A percentile compares a stretch with the other conserved stretches of the same genome.
Evolutionary conservation across 1,140 invertebrate genomes (phyloP).

Genomic region (Brachionus manjavacas): DNA sequence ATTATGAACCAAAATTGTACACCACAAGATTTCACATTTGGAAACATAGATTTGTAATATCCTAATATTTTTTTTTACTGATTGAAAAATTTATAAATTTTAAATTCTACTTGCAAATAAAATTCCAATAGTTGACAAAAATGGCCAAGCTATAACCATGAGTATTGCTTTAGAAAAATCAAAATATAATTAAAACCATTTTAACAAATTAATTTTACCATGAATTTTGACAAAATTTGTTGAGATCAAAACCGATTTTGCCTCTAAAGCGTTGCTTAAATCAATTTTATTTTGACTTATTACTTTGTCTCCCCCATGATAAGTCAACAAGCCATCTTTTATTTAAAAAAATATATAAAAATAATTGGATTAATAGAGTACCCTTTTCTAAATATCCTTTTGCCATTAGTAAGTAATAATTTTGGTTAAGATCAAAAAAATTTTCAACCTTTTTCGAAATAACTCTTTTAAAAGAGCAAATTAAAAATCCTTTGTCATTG

Average conservation of each 20-base stretch:
- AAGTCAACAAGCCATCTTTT: not conserved
- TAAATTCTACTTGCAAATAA: not conserved
- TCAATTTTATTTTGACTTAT: not conserved
- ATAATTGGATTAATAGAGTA: not conserved
- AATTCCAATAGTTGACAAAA: conserved; percentile 17
- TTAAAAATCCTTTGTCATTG: not conserved
- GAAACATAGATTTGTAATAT: conserved; percentile 29
- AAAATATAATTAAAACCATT: not conserved
- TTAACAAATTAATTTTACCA: not conserved
- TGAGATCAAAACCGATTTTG: not conserved
- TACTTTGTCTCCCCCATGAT: not conserved
- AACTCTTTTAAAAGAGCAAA: not conserved
- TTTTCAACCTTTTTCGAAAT: not conserved
- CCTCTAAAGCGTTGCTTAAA: not conserved
- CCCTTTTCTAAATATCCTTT: not conserved
- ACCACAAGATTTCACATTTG: not conserved
- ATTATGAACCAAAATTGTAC: conserved; percentile 28
- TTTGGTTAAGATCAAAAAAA: conserved; percentile 6
- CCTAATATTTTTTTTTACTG: not conserved
- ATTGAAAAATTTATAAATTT: not conserved
- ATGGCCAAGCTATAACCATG: not conserved
- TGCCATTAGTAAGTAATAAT: conserved; percentile 26
- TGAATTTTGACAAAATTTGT: conserved; percentile 9
- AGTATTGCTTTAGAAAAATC: not conserved
- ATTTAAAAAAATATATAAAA: not conserved